A percentile compares a stretch with the other conserved stretches of the same genome.
Conservation (phyloP, 2,113 vertebrate species). For the Rostratula benghalensis region DNA sequence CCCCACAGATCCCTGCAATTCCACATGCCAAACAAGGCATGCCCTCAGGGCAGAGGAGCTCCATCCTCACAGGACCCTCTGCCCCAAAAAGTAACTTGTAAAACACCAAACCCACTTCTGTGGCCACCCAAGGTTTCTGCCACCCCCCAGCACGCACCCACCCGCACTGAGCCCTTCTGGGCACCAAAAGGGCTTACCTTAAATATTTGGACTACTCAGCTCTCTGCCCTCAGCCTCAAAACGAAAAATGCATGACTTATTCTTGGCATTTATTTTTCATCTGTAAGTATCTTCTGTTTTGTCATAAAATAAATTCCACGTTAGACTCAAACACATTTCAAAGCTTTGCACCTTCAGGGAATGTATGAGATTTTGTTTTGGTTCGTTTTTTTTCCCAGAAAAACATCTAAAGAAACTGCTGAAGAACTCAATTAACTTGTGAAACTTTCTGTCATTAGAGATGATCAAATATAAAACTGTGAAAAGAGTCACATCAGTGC, state of each 20-base stretch:
- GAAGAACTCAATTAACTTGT: not conserved
- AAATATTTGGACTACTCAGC: not conserved
- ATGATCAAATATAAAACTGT: not conserved
- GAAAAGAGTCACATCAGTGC: not conserved
- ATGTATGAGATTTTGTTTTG: not conserved
- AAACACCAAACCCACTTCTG: not conserved
- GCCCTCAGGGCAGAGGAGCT: not conserved
- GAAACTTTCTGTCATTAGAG: not conserved
- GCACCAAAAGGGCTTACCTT: not conserved
- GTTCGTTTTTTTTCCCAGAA: too few species aligned
- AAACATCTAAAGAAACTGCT: not conserved
- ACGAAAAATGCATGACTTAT: not conserved
- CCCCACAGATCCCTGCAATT: not conserved
- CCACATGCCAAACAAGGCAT: accelerated
- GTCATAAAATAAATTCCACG: conserved; percentile 24
- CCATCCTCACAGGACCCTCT: not conserved
- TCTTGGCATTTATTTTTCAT: conserved; percentile 33
- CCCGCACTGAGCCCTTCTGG: accelerated
- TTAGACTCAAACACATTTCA: not conserved
- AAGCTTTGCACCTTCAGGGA: not conserved
- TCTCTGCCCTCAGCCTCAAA: not conserved
- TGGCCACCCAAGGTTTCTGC: accelerated
- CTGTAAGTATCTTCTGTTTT: not conserved
- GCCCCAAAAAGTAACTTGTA: accelerated
- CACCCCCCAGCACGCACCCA: accelerated